Evolutionary conservation across 2,888 invertebrate genomes (phyloP), one percentile per base, ranked within the genome.

Genomic region (Teleogryllus oceanicus): DNA sequence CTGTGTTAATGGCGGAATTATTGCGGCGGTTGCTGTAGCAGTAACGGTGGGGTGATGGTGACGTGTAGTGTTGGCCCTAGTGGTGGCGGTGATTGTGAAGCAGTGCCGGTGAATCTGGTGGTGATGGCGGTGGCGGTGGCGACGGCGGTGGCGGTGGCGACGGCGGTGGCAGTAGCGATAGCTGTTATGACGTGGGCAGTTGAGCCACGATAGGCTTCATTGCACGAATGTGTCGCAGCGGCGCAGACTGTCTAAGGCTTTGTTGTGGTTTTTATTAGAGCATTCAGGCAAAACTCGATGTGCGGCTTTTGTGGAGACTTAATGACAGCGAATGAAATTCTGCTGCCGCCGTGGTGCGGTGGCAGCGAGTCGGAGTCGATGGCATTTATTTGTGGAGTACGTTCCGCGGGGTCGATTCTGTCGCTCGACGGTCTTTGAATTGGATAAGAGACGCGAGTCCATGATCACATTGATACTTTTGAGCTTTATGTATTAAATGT

Each of bases 201-300:
- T 37, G 37, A 37, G 37, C 37, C 37, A 37, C 37, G 37, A 37
- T 37, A 37, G 37, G 37, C 37, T 37, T 37, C 37, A 37, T 37
- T 37, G 37, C 37, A 37, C 37, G 37, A 37, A 37, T 37, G 37
- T 37, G 37, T 37, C 8, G 37, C 8, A 1, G 37, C 37, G 37
- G 4, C 24, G 62, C 62, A 62, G 18, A 18, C 62, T 16, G 62
- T 62, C 62, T n/a, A 62, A 62, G 62, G 13, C 62, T 62, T 62
- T 62, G 62, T 62, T 16, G 62, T 62, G 62, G 62, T 62, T 62
- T 62, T 62, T 62, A 62, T 62, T 62, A 62, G n/a, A 62, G 13
- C 62, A n/a, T 18, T 62, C 37, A n/a, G 62, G 16, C 13, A 13
- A 11, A 62, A 1, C 16, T 62, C n/a, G 62, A 16, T n/a, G 5